phyloP scores from a whole-genome alignment of 2,797 vertebrate species.

The Lepilemur ruficaudatus region DNA sequence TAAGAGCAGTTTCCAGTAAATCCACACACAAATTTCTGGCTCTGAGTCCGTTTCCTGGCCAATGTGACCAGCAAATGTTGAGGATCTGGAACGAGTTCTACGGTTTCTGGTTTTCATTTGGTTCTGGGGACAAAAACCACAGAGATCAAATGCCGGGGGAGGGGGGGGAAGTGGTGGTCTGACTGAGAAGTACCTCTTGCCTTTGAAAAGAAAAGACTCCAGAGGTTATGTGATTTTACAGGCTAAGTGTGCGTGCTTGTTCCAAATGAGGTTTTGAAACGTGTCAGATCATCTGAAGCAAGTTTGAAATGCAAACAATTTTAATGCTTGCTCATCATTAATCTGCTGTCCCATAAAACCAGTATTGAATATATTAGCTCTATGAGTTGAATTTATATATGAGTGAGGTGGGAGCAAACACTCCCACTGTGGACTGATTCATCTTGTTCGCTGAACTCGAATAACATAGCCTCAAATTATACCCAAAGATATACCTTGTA shows the following conservation, averaged over 20 bases:
- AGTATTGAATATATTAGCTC: not conserved
- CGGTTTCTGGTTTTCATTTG: conserved; percentile 54
- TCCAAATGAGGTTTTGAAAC: conserved; percentile 43
- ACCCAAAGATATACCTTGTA: not conserved
- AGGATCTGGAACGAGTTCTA: not conserved
- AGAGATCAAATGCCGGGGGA: not conserved
- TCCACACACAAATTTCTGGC: not conserved
- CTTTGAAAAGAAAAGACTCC: conserved; percentile 39
- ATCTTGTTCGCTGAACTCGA: conserved; percentile 14
- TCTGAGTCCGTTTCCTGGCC: not conserved
- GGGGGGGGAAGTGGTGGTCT: not conserved
- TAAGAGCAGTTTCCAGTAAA: not conserved
- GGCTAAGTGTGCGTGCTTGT: not conserved
- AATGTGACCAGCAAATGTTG: not conserved
- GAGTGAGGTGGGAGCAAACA: not conserved
- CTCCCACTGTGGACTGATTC: not conserved
- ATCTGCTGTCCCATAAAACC: not conserved
- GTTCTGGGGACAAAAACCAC: conserved; percentile 35
- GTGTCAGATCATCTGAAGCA: conserved; percentile 18
- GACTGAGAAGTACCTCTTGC: not conserved
- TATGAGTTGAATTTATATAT: conserved; percentile 12
- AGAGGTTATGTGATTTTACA: conserved; percentile 21
- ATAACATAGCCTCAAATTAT: not conserved
- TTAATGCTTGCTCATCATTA: conserved; percentile 36
- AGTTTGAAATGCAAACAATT: conserved; percentile 49